Evolutionary conservation across 2,797 vertebrate genomes (phyloP).

Genomic region (Phrynocephalus guinanensis): DNA sequence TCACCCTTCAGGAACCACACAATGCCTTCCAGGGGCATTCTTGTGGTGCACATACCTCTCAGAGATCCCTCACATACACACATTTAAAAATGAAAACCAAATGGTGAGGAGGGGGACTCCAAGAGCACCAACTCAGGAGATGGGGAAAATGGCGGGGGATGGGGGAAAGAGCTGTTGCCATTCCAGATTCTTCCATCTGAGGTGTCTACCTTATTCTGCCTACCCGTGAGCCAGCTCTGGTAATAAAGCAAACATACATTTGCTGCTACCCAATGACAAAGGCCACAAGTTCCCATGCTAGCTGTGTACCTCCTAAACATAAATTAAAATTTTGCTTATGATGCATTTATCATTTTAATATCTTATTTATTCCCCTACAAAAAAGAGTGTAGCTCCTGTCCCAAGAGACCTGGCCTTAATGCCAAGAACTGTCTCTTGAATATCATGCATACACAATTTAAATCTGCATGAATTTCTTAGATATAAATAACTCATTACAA

Average conservation of each 20-base stretch:
- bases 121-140: too few species aligned
- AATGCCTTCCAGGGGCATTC: too few species aligned
- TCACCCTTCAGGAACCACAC: too few species aligned
- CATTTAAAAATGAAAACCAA: too few species aligned
- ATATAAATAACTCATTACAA: constrained; percentile 12
- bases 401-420: background rate
- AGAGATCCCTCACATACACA: too few species aligned
- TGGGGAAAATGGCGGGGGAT: background rate
- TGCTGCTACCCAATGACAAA: background rate
- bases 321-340: background rate
- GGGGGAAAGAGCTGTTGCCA: too few species aligned
- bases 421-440: constrained; percentile 12
- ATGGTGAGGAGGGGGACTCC: too few species aligned
- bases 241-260: background rate
- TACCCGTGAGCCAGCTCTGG: background rate
- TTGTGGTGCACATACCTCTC: too few species aligned
- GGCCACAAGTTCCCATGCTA: background rate
- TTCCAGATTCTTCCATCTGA: background rate
- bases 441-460: background rate
- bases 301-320: background rate
- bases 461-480: background rate
- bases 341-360: background rate
- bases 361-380: background rate
- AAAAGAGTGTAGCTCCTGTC: background rate
- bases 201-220: background rate